Conservation (phyloP, 2,113 vertebrate genomes). For the Ageneiosus marmoratus region DNA sequence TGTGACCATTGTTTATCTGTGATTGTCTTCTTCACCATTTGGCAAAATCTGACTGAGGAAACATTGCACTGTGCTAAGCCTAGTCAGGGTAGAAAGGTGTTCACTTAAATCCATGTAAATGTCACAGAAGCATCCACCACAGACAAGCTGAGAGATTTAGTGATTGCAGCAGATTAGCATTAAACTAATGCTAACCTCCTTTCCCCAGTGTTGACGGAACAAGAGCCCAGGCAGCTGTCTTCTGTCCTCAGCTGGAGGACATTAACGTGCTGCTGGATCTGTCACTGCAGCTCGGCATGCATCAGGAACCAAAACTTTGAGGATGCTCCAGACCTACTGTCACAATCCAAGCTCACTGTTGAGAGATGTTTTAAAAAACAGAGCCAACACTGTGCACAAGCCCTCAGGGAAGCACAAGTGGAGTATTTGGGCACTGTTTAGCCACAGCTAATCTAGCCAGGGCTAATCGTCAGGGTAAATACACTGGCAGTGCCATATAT, state of each 20-base stretch:
- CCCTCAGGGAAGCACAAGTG: not conserved
- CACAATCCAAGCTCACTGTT: constrained; percentile 51
- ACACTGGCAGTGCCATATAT: not conserved
- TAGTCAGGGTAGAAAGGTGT: not conserved
- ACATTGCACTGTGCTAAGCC: too few relatives aligned
- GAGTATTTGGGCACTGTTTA: constrained; percentile 1
- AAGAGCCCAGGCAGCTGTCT: constrained; percentile 64
- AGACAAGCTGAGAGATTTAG: not conserved
- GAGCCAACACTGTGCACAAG: not conserved
- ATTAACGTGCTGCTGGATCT: constrained; percentile 38
- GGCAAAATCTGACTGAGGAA: not conserved
- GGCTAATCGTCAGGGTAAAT: constrained; percentile 38
- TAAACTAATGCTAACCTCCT: constrained; percentile 7
- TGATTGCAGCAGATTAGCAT: not conserved
- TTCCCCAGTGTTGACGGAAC: constrained; percentile 56
- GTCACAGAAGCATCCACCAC: not conserved
- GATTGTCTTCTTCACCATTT: not conserved
- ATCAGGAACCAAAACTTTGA: constrained; percentile 17
- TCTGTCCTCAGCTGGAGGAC: constrained; percentile 59
- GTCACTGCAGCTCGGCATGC: constrained; percentile 50
- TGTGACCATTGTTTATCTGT: not conserved
- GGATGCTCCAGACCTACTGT: constrained; percentile 56
- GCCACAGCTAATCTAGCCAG: not conserved
- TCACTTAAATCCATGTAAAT: not conserved
- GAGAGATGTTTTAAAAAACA: not conserved